These are phyloP conservation scores for Drosophila seguyi DNA, from an alignment of 1,140 invertebrate species.

Conservation along the genomic window DNA sequence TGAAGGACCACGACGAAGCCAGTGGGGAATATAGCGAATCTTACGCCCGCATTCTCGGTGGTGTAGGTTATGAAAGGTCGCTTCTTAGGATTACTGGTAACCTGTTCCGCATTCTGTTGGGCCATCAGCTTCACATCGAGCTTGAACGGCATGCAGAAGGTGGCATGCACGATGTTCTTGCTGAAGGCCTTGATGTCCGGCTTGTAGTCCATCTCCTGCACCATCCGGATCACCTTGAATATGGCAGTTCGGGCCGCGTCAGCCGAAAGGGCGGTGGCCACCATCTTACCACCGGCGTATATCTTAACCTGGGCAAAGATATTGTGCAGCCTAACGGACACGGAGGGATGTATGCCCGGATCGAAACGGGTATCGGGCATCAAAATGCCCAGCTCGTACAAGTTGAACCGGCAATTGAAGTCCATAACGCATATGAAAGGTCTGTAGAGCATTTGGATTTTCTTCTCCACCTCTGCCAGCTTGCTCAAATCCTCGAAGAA, in stretches of 20 bases:
- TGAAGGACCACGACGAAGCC: conserved; percentile 58
- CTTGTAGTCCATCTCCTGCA: conserved; percentile 57
- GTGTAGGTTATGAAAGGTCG: conserved; percentile 64
- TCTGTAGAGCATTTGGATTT: conserved; percentile 53
- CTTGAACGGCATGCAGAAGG: conserved; percentile 66
- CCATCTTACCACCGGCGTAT: conserved; percentile 45
- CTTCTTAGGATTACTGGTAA: conserved; percentile 18
- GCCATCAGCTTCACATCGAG: conserved; percentile 48
- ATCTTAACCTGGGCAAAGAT: conserved; percentile 45
- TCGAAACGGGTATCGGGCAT: conserved; percentile 54
- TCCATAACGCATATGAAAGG: conserved; percentile 61
- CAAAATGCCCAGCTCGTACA: conserved; percentile 56
- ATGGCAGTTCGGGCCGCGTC: conserved; percentile 33
- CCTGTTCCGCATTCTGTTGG: conserved; percentile 20
- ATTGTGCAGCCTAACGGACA: conserved; percentile 26
- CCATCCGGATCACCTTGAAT: conserved; percentile 43
- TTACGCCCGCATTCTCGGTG: conserved; percentile 21
- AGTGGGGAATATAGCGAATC: conserved; percentile 61
- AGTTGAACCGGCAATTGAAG: conserved; percentile 44
- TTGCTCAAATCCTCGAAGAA: conserved; percentile 50
- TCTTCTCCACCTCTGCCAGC: conserved; percentile 38
- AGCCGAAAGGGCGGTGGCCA: conserved; percentile 33
- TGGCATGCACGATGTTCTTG: conserved; percentile 58
- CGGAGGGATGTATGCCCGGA: conserved; percentile 45
- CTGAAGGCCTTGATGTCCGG: conserved; percentile 38